Evolutionary conservation across 2,888 invertebrate species (phyloP).

Genomic region (Mellilla xanthometata): DNA sequence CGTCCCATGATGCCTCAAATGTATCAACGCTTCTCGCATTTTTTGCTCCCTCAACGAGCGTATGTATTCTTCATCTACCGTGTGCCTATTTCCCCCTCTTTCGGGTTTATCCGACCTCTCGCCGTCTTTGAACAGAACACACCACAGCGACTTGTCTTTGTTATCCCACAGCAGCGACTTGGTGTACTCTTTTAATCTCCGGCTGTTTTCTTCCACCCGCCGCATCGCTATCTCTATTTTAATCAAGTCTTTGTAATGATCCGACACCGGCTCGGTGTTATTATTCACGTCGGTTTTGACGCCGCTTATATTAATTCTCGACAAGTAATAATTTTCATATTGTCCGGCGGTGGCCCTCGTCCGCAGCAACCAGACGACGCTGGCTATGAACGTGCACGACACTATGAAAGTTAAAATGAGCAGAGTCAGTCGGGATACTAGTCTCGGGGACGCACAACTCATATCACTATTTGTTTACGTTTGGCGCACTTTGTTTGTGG

Average conservation of each 20-base stretch:
- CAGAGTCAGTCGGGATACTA: conserved; percentile 73
- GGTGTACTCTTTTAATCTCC: conserved; percentile 76
- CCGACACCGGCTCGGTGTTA: conserved; percentile 61
- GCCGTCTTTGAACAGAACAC: conserved; percentile 77
- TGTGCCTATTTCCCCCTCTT: conserved; percentile 52
- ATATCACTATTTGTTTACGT: conserved; percentile 81
- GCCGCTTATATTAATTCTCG: conserved; percentile 79
- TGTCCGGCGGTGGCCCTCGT: conserved; percentile 62
- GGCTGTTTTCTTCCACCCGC: conserved; percentile 76
- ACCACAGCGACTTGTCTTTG: conserved; percentile 78
- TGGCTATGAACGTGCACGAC: conserved; percentile 72
- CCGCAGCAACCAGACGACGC: conserved; percentile 75
- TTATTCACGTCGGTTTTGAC: conserved; percentile 57
- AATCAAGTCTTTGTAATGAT: conserved; percentile 78
- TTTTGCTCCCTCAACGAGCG: conserved; percentile 66
- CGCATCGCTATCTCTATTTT: conserved; percentile 80
- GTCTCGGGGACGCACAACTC: conserved; percentile 75
- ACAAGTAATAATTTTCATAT: conserved; percentile 81
- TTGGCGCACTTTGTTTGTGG: conserved; percentile 55
- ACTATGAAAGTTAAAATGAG: conserved; percentile 71
- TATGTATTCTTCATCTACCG: conserved; percentile 67
- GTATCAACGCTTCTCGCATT: conserved; percentile 69
- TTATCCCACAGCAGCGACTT: conserved; percentile 78
- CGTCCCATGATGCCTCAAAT: conserved; percentile 70
- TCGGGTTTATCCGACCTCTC: conserved; percentile 54